Evolutionary conservation across 2,888 invertebrate species (phyloP).

Genomic region (Exephanes ischioxanthus): DNA sequence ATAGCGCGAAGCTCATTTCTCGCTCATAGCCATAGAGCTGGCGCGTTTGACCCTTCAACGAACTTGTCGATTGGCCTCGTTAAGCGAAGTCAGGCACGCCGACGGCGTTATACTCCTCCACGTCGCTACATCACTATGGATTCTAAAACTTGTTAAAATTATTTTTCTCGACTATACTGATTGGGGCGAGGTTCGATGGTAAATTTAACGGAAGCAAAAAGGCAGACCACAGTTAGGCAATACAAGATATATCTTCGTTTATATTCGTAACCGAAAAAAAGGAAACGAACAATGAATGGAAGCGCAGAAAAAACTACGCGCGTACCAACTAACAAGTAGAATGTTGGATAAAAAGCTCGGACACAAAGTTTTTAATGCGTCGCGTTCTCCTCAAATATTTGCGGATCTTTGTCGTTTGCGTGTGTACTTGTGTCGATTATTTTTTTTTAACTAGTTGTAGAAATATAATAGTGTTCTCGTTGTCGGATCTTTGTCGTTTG

Average conservation of each 20-base stretch:
- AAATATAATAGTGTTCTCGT: slow-evolving; percentile 24
- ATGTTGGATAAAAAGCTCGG: slow-evolving; percentile 16
- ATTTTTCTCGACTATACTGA: neutral
- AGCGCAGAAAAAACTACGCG: slow-evolving; percentile 8
- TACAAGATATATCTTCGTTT: slow-evolving; percentile 21
- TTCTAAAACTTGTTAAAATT: neutral
- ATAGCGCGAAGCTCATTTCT: slow-evolving; percentile 33
- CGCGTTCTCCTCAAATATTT: slow-evolving; percentile 18
- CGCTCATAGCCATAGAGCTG: slow-evolving; percentile 62
- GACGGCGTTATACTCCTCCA: slow-evolving; percentile 29
- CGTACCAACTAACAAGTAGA: neutral
- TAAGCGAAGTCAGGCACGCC: slow-evolving; percentile 76
- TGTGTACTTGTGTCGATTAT: slow-evolving; percentile 10
- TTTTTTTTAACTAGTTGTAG: slow-evolving; percentile 32
- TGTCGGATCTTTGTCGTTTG: slow-evolving; percentile 27
- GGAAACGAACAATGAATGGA: neutral
- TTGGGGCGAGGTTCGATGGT: neutral
- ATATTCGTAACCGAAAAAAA: slow-evolving; percentile 3
- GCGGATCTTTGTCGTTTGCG: slow-evolving; percentile 29
- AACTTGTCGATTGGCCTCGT: slow-evolving; percentile 79
- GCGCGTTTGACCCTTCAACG: slow-evolving; percentile 76
- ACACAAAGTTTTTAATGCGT: slow-evolving; percentile 22
- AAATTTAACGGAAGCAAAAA: slow-evolving; percentile 8
- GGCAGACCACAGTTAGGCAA: neutral
- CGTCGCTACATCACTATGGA: neutral